Conservation (phyloP, 2,888 invertebrate species). For the Cephus pulcher region DNA sequence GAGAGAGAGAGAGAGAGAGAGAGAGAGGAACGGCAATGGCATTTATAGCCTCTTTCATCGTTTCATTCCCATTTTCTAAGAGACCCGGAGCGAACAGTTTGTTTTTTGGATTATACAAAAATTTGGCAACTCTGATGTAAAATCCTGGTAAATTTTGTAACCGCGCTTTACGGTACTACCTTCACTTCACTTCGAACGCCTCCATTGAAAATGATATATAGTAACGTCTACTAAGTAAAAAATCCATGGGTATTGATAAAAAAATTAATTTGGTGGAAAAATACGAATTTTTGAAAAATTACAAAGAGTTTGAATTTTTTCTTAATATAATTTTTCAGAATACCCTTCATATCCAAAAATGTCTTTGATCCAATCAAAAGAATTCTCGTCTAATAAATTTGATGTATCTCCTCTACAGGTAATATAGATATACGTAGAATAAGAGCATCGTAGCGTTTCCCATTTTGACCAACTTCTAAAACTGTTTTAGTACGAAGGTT, state of each 20-base stretch:
- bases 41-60: not conserved
- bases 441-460: not conserved
- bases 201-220: too few relatives aligned
- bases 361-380: not conserved
- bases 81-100: not conserved
- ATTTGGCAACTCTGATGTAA: not conserved
- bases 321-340: not conserved
- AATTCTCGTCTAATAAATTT: not conserved
- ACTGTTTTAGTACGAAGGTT: constrained; percentile 20
- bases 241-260: not conserved
- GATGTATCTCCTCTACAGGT: not conserved
- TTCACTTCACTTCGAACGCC: too few relatives aligned
- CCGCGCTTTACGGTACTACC: not conserved
- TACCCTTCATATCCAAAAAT: not conserved
- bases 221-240: not conserved
- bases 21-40: not conserved
- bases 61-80: not conserved
- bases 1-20: not conserved
- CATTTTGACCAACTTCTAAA: constrained; percentile 12
- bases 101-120: not conserved
- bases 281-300: not conserved
- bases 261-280: not conserved
- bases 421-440: not conserved
- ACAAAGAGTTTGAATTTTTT: too few relatives aligned
- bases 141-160: not conserved